Base-by-base conservation (phyloP, 2,797 vertebrate genomes). In the Tokudaia muenninki region DNA sequence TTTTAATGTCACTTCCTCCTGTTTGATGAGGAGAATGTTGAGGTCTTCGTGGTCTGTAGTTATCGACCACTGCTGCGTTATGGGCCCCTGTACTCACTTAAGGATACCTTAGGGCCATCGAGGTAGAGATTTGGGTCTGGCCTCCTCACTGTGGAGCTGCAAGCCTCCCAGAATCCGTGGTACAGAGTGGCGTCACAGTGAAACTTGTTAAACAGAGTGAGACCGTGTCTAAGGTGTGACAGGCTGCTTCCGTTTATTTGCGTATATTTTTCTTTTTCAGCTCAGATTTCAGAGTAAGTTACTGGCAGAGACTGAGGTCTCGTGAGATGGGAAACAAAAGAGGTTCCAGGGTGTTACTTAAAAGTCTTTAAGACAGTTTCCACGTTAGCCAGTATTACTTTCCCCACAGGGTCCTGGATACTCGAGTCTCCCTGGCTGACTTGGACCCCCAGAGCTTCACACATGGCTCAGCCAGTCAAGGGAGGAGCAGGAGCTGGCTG, bases 251-350 rank as follows among this genome's bases (percentile, higher is more conserved):
- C 44, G 14, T 55, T 65, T 91, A 52, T 55, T 65, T 91, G 44
- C 41, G 70, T 95, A 22, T 50, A 79, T 90, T 81, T 59, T 52
- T 92, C 80, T 86, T 92, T 96, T 94, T 95, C 61, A 83, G 87
- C 61, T 96, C 26, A 72, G 65, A 75, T 74, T 82, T 83, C 55
- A 93, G 86, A 87, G 80, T 94, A 44, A 86, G 31, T 87, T 47
- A 41, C 50, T 92, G 89, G 87, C 47, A 92, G 26, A 59, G 47
- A 84, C 3, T 74, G 72, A 84, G 70, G 82, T 96, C 70, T n/a
- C 4, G 31, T 44, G 70, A 97, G 41, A 87, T 72, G 80, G 83
- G 24, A 88, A 81, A 74, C 29, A 84, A 94, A 94, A 61, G 22
- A 29, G 24, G 75, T 88, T 90, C 29, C n/a, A 93, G 37, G 24